Evolutionary conservation across 2,888 invertebrate species (phyloP), one percentile per base, ranked within the genome.

Genomic region (Melieria picta): DNA sequence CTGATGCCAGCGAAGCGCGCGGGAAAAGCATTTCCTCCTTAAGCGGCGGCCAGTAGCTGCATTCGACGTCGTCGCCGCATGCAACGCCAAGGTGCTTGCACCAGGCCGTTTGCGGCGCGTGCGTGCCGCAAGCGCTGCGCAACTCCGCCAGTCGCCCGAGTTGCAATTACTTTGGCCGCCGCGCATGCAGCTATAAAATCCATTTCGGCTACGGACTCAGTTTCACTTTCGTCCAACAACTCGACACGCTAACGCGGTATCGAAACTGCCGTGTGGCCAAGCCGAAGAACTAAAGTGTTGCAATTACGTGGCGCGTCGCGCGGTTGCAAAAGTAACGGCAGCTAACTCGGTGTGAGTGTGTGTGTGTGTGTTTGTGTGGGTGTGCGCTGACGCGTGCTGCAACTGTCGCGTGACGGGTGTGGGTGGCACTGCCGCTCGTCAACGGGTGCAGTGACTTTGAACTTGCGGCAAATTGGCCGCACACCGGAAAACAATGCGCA

Each of bases 171-270:
- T 60, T 10, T 6, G 57, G 42, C 30, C 57, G 7, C 7, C 60
- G 52, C 47, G 55, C n/a, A 50, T 9, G 46, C 46, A 46, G 50
- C 48, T 83, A 83, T 83, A 83, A 83, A 83, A 81, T 75, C 79
- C 75, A 77, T 76, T 74, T 71, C 72, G 71, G 73, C 67, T 72
- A 75, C 76, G 69, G 71, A 76, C 78, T 75, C 79, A 79, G 80
- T 83, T 83, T 83, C 84, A 83, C 83, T 83, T 84, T 83, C 81
- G 79, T 79, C 80, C 77, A 43, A 66, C 48, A 58, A 58, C 47
- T 55, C 61, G 55, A 52, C 61, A 55, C 61, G 45, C 62, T 50
- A 69, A 69, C 61, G 62, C 48, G 58, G 16, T 45, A 55, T 43
- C 45, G 56, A 4, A 55, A 45, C 42, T 13, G n/a, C 2, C 30